Evolutionary conservation across 2,888 invertebrate genomes (phyloP).

Genomic region (Lasius platythorax): DNA sequence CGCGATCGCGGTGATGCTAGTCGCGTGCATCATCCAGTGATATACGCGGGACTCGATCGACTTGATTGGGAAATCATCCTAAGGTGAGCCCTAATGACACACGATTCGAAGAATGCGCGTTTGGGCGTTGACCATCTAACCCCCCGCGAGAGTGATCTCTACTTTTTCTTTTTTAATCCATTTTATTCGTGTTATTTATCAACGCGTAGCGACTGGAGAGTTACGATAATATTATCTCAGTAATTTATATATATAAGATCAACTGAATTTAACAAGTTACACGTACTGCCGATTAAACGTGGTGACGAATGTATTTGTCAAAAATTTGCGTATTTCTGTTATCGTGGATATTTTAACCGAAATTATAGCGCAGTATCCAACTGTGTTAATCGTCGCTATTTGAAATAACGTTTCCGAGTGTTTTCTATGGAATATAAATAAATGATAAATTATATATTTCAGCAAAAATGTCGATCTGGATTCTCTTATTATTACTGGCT

Average conservation of each 20-base stretch:
- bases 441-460: slow-evolving; percentile 33
- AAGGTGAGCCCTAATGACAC: slow-evolving; percentile 40
- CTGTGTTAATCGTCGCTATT: neutral
- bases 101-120: slow-evolving; percentile 31
- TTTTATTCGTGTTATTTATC: neutral
- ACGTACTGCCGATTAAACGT: neutral
- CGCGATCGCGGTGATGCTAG: slow-evolving; percentile 24
- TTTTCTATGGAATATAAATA: neutral
- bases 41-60: slow-evolving; percentile 2
- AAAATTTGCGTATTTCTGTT: neutral
- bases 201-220: neutral
- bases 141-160: neutral
- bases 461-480: slow-evolving; percentile 77
- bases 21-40: slow-evolving; percentile 2
- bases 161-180: neutral
- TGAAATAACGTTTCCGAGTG: neutral
- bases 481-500: slow-evolving; percentile 73
- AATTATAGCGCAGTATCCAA: neutral
- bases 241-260: neutral
- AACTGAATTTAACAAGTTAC: neutral
- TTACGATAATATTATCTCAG: neutral
- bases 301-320: neutral
- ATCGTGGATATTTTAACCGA: neutral
- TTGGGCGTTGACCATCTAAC: slow-evolving; percentile 55
- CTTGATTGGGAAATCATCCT: slow-evolving; percentile 2